These are phyloP conservation scores for Ecdyonurus torrentis DNA, from an alignment of 2,888 invertebrate species.

Conservation along the genomic window DNA sequence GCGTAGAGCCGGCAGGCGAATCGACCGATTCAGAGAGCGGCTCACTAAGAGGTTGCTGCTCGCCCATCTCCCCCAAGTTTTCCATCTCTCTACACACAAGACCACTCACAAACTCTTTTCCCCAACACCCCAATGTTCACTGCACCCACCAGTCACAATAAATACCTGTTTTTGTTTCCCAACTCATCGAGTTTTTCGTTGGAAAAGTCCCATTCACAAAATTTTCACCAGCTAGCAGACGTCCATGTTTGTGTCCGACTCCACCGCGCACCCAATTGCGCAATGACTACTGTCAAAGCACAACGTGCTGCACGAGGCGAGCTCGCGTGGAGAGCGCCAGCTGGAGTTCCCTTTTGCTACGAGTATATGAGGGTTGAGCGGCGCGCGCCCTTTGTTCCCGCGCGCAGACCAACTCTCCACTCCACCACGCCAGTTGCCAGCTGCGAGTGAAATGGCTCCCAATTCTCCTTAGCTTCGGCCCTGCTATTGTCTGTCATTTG, in stretches of 20 bases:
- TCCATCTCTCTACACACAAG: conserved; percentile 34
- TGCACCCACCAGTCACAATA: conserved; percentile 14
- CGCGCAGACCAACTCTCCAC: conserved; percentile 7
- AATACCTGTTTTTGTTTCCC: conserved; percentile 14
- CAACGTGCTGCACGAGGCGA: background rate
- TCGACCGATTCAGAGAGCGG: conserved; percentile 28
- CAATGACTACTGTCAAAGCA: conserved; percentile 14
- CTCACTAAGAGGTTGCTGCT: conserved; percentile 36
- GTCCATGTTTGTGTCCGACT: conserved; percentile 19
- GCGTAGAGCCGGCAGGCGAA: conserved; percentile 29
- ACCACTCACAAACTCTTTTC: conserved; percentile 14
- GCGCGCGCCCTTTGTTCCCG: background rate
- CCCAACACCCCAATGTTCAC: conserved; percentile 15
- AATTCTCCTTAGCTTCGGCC: conserved; percentile 10
- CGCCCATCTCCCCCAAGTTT: conserved; percentile 40
- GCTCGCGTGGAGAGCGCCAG: background rate
- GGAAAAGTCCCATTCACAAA: conserved; percentile 17
- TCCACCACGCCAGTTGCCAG: conserved; percentile 14
- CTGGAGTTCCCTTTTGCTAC: background rate
- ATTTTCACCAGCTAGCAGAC: conserved; percentile 17
- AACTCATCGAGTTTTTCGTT: conserved; percentile 16
- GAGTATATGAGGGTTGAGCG: background rate
- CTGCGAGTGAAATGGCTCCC: conserved; percentile 16
- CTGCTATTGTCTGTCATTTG: conserved; percentile 16
- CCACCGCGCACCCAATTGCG: conserved; percentile 17